Evolutionary conservation across 2,888 invertebrate genomes (phyloP).

Genomic region (Hermaeophaga mercurialis): DNA sequence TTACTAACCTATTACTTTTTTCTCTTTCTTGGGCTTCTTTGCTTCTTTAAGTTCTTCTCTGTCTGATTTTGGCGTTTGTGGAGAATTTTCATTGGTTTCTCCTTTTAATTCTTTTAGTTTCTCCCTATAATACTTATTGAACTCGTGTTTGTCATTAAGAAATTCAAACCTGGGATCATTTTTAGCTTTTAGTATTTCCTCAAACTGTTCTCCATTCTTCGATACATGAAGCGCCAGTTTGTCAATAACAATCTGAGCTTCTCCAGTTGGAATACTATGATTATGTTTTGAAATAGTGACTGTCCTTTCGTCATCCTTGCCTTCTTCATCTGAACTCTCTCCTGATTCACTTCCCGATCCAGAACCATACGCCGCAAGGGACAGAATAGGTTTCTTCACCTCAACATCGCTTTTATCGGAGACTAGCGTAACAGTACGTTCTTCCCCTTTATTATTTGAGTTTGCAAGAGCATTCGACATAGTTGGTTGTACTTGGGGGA

Average conservation of each 20-base stretch:
- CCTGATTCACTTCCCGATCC: slow-evolving; percentile 50
- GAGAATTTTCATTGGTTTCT: slow-evolving; percentile 26
- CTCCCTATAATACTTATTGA: slow-evolving; percentile 81
- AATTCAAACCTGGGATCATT: slow-evolving; percentile 89
- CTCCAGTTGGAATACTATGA: slow-evolving; percentile 75
- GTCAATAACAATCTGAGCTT: slow-evolving; percentile 86
- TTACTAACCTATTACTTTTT: slow-evolving; percentile 52
- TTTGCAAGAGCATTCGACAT: slow-evolving; percentile 18
- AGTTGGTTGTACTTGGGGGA: slow-evolving; percentile 38
- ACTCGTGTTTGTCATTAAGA: slow-evolving; percentile 75
- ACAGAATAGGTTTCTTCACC: slow-evolving; percentile 43
- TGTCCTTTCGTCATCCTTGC: slow-evolving; percentile 36
- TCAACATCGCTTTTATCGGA: slow-evolving; percentile 29
- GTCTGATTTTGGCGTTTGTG: slow-evolving; percentile 48
- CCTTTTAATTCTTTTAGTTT: slow-evolving; percentile 62
- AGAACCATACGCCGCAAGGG: slow-evolving; percentile 52
- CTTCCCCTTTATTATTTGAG: slow-evolving; percentile 5
- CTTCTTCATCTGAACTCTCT: slow-evolving; percentile 39
- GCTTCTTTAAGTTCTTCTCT: slow-evolving; percentile 27
- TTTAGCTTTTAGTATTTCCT: slow-evolving; percentile 81
- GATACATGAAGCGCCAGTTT: slow-evolving; percentile 97
- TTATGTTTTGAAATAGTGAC: slow-evolving; percentile 22
- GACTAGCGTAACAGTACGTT: slow-evolving; percentile 19
- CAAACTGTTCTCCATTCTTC: slow-evolving; percentile 93
- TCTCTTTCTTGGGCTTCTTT: slow-evolving; percentile 45